Evolutionary conservation across 2,888 invertebrate species (phyloP).

Genomic region (Nezara viridula): DNA sequence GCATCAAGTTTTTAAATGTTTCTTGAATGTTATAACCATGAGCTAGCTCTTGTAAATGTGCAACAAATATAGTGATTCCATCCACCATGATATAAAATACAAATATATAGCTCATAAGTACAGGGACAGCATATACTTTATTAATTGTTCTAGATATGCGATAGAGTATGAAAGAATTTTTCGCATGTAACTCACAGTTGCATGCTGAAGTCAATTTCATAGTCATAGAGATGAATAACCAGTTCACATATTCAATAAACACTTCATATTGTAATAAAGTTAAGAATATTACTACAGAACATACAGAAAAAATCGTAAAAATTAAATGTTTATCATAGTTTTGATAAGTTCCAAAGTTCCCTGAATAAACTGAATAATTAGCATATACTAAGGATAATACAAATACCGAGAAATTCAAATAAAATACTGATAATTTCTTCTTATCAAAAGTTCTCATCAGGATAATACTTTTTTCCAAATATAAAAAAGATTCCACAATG

Average conservation of each 20-base stretch:
- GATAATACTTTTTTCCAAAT: not conserved
- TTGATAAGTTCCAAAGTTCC: not conserved
- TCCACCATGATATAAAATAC: not conserved
- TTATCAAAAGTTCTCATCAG: not conserved
- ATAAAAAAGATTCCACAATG: not conserved
- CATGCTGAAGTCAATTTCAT: not conserved
- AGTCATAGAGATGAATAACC: not conserved
- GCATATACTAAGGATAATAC: not conserved
- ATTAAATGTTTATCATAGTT: not conserved
- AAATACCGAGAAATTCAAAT: not conserved
- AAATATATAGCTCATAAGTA: not conserved
- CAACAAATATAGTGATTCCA: constrained; percentile 14
- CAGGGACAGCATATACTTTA: constrained; percentile 14
- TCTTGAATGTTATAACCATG: not conserved
- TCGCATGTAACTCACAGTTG: not conserved
- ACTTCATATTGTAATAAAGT: constrained; percentile 9
- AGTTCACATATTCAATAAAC: not conserved
- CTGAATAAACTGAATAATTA: not conserved
- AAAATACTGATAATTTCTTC: not conserved
- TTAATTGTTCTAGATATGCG: not conserved
- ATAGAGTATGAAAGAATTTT: constrained; percentile 1
- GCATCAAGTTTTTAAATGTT: not conserved
- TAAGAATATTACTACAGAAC: not conserved
- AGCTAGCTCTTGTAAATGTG: constrained; percentile 1
- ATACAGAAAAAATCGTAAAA: not conserved